A percentile compares a stretch with the other conserved stretches of the same genome.
phyloP scores from a whole-genome alignment of 2,888 invertebrate genomes.

The Clitarchus hookeri region DNA sequence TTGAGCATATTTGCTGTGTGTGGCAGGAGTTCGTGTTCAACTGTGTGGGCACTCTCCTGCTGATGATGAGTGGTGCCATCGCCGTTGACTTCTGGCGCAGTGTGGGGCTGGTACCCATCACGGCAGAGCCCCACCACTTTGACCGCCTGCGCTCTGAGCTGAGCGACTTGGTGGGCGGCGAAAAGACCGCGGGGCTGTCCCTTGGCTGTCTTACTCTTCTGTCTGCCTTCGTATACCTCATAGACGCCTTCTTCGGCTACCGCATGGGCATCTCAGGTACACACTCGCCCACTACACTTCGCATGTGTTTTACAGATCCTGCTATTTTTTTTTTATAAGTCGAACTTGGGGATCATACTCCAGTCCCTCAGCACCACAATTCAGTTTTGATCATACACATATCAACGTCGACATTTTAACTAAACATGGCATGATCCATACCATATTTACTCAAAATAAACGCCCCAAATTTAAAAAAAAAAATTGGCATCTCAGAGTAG shows the following conservation, averaged over 20 bases:
- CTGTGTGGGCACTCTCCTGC: slow-evolving; percentile 35
- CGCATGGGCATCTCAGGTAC: slow-evolving; percentile 32
- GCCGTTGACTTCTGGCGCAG: slow-evolving; percentile 42
- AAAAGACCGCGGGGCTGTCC: slow-evolving; percentile 38
- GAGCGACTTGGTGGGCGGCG: slow-evolving; percentile 30
- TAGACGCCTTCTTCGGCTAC: slow-evolving; percentile 40
- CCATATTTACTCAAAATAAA: no score
- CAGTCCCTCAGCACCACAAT: no score
- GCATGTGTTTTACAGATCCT: no score
- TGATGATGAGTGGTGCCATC: slow-evolving; percentile 38
- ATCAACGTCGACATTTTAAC: no score
- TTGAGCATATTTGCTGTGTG: background rate
- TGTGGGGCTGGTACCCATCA: slow-evolving; percentile 38
- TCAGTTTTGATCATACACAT: no score
- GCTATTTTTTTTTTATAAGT: no score
- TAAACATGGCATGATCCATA: no score
- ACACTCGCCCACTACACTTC: no score
- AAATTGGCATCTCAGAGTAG: no score
- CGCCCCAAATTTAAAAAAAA: no score
- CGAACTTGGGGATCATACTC: no score
- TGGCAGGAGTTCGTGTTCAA: slow-evolving; percentile 40
- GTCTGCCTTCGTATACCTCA: slow-evolving; percentile 38
- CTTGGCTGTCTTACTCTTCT: slow-evolving; percentile 38
- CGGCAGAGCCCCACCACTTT: slow-evolving; percentile 34
- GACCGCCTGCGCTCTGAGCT: slow-evolving; percentile 35